Base-by-base conservation (phyloP, 2,888 invertebrate genomes). In the Rhogogaster chlorosoma region DNA sequence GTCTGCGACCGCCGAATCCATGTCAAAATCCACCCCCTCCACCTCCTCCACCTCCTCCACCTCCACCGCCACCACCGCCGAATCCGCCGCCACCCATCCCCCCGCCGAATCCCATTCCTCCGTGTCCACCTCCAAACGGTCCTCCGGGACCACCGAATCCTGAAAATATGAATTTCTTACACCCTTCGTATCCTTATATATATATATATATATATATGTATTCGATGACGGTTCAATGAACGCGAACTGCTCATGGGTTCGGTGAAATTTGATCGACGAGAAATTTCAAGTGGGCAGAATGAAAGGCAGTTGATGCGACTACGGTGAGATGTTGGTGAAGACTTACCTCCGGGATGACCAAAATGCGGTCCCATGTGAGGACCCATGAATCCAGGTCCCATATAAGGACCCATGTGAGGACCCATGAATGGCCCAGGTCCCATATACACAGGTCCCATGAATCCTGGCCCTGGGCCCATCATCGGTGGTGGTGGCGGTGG, bases 61-160 rank as follows among this genome's bases (percentile, higher is more conserved):
- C 61, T 22, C 80, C 61, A 12, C 80, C 77, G 3, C 77, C 80
- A 4, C 67, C 67, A 15, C 80, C 80, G 6, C 83, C 67, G 32
- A 83, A 83, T 83, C 83, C 83, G 9, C 80, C 61, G 18, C 61
- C 80, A 18, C 18, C 53, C 49, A 77, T 49, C 9, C 61, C 80
- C 10, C 61, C 38, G 15, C 38, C 38, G 26, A 57, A 80, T 12
- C 67, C 29, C 67, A 67, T 67, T 67, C 61, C 32, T 32, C 57
- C 78, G 5, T 26, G 82, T 29, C 78, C 78, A 22, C n/a, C 12
- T 1, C 61, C 82, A 42, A 82, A 82, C 9, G 26, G 61, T 26
- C 80, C 64, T 32, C 64, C 67, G 18, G 67, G 42, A 67, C 80
- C 80, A 80, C 38, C 80, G 42, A 80, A 80, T 64, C 61, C 80